A percentile compares a stretch with the other conserved stretches of the same genome.
Evolutionary conservation across 2,113 vertebrate species (phyloP).

Genomic region (Xerus inauris): DNA sequence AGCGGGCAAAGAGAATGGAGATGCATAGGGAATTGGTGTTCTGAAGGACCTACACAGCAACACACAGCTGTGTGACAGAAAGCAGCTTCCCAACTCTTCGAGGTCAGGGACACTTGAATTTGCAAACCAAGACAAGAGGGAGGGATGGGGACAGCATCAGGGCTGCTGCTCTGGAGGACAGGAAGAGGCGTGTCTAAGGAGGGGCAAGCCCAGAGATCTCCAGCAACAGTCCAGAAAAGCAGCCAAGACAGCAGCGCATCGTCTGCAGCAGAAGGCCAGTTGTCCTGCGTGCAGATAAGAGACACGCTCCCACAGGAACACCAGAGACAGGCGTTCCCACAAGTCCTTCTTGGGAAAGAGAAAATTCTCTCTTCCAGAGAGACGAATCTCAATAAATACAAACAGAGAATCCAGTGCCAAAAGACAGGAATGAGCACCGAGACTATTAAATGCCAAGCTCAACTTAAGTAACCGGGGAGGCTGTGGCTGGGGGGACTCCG

Average conservation of each 20-base stretch:
- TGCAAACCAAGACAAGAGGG: neutral
- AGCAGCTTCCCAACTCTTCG: neutral
- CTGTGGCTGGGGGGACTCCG: neutral
- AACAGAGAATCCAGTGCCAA: neutral
- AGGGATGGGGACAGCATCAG: too few species aligned
- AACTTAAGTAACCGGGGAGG: neutral
- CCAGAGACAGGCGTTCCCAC: too few species aligned
- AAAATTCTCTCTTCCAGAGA: neutral
- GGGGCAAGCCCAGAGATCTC: too few species aligned
- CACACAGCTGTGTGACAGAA: neutral
- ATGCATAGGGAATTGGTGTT: fast-evolving
- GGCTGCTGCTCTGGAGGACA: too few species aligned
- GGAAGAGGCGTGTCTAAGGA: too few species aligned
- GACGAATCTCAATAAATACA: neutral
- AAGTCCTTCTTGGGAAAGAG: neutral
- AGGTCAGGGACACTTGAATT: neutral
- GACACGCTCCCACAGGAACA: neutral
- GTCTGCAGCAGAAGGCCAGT: too few species aligned
- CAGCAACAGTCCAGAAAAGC: neutral
- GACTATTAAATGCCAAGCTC: neutral
- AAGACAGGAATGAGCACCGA: fast-evolving
- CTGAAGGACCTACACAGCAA: neutral
- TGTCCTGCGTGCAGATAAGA: neutral
- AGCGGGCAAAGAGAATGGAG: neutral
- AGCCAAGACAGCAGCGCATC: fast-evolving